Evolutionary conservation across 2,113 vertebrate species (phyloP), one percentile per base, ranked within the genome.

Genomic region (Regulus satrapa): DNA sequence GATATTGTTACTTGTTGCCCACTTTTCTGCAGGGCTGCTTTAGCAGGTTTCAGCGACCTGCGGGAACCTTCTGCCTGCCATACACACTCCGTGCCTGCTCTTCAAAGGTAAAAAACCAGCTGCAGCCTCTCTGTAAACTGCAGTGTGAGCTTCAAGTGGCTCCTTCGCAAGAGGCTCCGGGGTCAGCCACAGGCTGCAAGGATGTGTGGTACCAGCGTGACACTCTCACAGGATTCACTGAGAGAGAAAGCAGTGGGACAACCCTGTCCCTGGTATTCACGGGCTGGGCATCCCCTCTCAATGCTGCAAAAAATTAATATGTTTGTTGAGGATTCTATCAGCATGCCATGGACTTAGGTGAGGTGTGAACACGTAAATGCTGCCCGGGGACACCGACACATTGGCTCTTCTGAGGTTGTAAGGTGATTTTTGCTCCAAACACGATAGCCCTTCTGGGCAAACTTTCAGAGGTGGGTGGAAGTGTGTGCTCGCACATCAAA

Each of bases 401-500:
- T 48, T 48, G 31, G 61, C 16, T 46, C 25, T 59, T 48, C 51
- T 16, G 75, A 77, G 82, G 28, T 0, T 66, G 26, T 48, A n/a
- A 77, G 2, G 16, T 36, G 72, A 86, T 93, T 96, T 93, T 86
- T 66, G 18, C 55, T 84, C 55, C 43, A 8, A 34, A 73, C 58
- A 31, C 2, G 5, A 43, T 13, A 59, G 78, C 52, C 75, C 82
- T 85, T 82, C 94, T 90, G 88, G 72, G 85, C 72, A 86, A 36
- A 81, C 85, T 93, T 95, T 87, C 69, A 38, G 36, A 79, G 67
- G 56, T 62, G 76, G 82, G 36, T 66, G 68, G 41, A 68, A 73
- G 45, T 18, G 89, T 91, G 91, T 64, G 87, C 92, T 88, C 84
- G 86, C 81, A 92, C 95, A 96, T 96, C 58, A 82, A 82, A 94